Evolutionary conservation across 2,113 vertebrate genomes (phyloP).

Genomic region (Stegostoma tigrinum): DNA sequence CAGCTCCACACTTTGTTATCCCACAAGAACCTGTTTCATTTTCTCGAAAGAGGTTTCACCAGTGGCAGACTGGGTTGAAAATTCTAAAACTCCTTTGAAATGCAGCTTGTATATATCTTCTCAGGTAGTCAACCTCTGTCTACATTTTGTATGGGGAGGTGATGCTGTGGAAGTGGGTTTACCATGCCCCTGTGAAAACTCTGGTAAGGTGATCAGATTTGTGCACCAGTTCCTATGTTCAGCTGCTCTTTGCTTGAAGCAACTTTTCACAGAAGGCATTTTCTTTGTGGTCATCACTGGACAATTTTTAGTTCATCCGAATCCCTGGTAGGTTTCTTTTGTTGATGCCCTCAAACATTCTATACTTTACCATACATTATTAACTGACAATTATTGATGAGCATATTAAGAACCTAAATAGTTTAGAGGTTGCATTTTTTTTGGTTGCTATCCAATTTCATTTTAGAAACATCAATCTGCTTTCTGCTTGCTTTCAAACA

Average conservation of each 20-base stretch:
- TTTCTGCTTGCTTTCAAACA: too few species aligned
- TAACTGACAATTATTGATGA: too few species aligned
- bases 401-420: too few species aligned
- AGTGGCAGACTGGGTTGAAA: too few species aligned
- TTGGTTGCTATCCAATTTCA: too few species aligned
- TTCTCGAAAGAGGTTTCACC: background rate
- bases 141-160: background rate
- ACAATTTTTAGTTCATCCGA: background rate
- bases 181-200: background rate
- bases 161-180: background rate
- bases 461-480: too few species aligned
- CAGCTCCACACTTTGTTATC: too few species aligned
- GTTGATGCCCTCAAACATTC: background rate
- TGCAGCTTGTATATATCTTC: background rate
- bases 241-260: background rate
- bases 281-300: background rate
- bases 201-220: background rate
- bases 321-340: background rate
- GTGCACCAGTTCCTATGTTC: background rate
- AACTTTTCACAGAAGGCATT: background rate
- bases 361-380: background rate
- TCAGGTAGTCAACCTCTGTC: background rate
- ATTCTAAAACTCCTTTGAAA: background rate
- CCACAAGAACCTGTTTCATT: constrained; percentile 14
- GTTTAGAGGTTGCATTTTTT: too few species aligned